These are phyloP conservation scores for Xiphophorus hellerii DNA, from an alignment of 2,113 vertebrate genomes.

Conservation along the genomic window DNA sequence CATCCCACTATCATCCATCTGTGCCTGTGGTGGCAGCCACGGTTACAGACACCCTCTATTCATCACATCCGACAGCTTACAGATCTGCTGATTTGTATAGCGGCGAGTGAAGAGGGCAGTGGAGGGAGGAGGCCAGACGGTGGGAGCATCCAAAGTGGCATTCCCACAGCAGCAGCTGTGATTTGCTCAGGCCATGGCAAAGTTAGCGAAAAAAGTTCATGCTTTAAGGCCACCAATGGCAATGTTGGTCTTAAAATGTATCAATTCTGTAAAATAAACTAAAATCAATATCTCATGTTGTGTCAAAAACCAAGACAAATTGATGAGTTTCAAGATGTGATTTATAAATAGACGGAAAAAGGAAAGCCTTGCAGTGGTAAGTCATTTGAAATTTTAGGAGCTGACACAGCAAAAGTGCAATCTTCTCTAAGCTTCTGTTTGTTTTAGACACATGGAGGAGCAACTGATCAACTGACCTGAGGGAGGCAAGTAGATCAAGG, in stretches of 20 bases:
- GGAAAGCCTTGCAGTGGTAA: no score
- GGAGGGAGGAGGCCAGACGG: constrained; percentile 36
- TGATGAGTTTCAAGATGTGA: no score
- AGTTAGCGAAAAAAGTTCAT: background rate
- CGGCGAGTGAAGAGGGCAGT: background rate
- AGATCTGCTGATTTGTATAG: constrained; percentile 71
- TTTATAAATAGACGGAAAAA: no score
- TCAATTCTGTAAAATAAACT: no score
- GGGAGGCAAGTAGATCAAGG: no score
- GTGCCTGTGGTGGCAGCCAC: constrained; percentile 57
- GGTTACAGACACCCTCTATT: constrained; percentile 62
- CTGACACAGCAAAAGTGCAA: no score
- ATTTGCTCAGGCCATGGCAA: constrained; percentile 23
- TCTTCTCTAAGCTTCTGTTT: no score
- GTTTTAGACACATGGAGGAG: no score
- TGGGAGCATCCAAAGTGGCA: constrained; percentile 32
- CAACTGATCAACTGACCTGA: no score
- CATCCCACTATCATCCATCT: constrained; percentile 65
- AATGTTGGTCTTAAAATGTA: no score
- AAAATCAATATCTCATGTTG: background rate
- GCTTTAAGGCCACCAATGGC: no score
- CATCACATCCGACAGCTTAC: constrained; percentile 72
- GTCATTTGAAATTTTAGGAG: no score
- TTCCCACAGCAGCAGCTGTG: constrained; percentile 39
- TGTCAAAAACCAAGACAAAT: background rate